Conservation (phyloP, 2,113 vertebrate species). For the Phaethornis superciliosus region DNA sequence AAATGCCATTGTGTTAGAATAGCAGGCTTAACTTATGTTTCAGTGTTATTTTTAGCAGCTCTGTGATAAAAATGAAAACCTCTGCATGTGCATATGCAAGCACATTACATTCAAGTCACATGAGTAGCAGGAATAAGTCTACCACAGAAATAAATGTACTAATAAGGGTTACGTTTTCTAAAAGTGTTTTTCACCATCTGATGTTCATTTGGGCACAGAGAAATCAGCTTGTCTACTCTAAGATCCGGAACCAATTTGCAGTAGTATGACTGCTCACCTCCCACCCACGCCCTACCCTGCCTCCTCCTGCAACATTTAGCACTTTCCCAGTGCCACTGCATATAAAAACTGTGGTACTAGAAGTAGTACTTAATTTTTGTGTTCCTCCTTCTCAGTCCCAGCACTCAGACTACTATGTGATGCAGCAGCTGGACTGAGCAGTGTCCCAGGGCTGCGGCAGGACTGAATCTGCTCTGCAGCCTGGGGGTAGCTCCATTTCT, state of each 20-base stretch:
- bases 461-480: not conserved
- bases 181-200: not conserved
- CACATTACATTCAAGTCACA: not conserved
- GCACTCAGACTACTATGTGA: fast-evolving
- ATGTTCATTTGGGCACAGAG: not conserved
- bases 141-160: slow-evolving; percentile 4
- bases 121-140: not conserved
- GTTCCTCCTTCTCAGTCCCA: not conserved
- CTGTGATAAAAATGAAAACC: slow-evolving; percentile 16
- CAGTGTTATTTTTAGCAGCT: slow-evolving; percentile 28
- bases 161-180: not conserved
- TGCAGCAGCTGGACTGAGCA: not conserved
- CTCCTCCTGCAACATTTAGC: no score
- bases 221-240: not conserved
- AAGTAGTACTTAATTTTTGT: not conserved
- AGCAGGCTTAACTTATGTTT: slow-evolving; percentile 19
- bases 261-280: fast-evolving
- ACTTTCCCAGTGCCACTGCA: not conserved
- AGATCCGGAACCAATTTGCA: not conserved
- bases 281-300: no score
- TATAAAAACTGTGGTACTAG: not conserved
- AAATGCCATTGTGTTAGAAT: not conserved
- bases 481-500: not conserved
- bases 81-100: not conserved
- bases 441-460: not conserved